A percentile compares a stretch with the other conserved stretches of the same genome.
Conservation (phyloP, 2,888 invertebrate species). For the Lymantria monacha region DNA sequence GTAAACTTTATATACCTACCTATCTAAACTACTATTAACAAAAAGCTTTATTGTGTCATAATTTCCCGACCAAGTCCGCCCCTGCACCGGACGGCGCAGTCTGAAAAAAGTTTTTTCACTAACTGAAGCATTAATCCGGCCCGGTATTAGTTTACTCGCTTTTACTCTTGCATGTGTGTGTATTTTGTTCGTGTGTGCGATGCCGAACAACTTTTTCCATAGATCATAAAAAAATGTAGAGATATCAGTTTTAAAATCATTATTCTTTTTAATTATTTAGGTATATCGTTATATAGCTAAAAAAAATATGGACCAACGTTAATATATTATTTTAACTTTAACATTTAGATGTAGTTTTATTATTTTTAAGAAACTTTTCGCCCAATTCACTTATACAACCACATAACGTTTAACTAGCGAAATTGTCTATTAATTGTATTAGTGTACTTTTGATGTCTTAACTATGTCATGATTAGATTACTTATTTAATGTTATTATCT, state of each 20-base stretch:
- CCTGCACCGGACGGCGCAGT: conserved; percentile 77
- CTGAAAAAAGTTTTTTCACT: conserved; percentile 83
- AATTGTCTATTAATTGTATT: no score
- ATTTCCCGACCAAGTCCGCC: conserved; percentile 53
- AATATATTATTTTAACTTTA: no score
- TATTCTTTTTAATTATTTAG: no score
- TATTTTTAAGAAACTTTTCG: no score
- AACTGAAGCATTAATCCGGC: conserved; percentile 83
- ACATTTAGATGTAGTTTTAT: no score
- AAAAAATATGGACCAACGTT: no score
- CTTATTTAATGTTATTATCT: no score
- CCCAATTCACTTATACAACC: no score
- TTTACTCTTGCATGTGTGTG: conserved; percentile 62
- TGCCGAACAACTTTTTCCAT: conserved; percentile 74
- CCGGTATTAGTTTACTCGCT: conserved; percentile 82
- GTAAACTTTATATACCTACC: neutral
- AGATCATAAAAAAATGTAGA: conserved; percentile 62
- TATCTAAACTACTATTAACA: conserved; percentile 6
- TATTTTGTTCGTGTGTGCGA: conserved; percentile 60
- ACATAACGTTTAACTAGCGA: no score
- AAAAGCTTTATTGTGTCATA: conserved; percentile 28
- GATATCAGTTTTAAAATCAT: neutral
- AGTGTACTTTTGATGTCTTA: no score
- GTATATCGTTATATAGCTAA: no score
- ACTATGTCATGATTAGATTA: no score